Evolutionary conservation across 2,888 invertebrate genomes (phyloP).

Genomic region (Panopea generosa): DNA sequence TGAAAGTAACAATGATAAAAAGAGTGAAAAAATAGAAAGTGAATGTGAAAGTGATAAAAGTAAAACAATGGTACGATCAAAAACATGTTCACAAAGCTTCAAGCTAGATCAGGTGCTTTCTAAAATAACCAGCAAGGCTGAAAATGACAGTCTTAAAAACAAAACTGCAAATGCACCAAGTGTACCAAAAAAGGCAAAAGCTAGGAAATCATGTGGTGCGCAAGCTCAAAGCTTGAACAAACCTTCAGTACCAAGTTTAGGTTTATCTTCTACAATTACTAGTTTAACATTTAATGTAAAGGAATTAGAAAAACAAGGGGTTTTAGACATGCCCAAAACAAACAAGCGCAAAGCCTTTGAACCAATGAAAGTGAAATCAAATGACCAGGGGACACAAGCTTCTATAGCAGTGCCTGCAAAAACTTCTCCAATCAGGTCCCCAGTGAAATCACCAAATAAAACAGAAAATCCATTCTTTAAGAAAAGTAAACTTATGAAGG

Average conservation of each 20-base stretch:
- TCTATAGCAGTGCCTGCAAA: constrained; percentile 3
- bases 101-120: constrained; percentile 46
- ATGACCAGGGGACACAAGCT: neutral
- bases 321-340: constrained; percentile 58
- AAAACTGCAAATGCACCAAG: constrained; percentile 7
- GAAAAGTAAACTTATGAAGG: constrained; percentile 36
- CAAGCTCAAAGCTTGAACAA: constrained; percentile 9
- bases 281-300: constrained; percentile 63
- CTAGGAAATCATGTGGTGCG: constrained; percentile 50
- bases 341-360: constrained; percentile 62
- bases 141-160: constrained; percentile 31
- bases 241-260: constrained; percentile 36
- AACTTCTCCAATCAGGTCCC: constrained; percentile 37
- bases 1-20: neutral
- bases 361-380: constrained; percentile 51
- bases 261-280: constrained; percentile 36
- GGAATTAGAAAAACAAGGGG: constrained; percentile 61
- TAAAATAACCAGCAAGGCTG: constrained; percentile 55
- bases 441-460: constrained; percentile 44
- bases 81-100: no score
- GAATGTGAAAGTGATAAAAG: neutral
- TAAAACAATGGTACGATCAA: neutral
- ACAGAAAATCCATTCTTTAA: constrained; percentile 50
- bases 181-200: constrained; percentile 50
- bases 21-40: neutral